A percentile compares a stretch with the other conserved stretches of the same genome.
phyloP scores from a whole-genome alignment of 2,113 vertebrate species.

The Euleptes europaea region DNA sequence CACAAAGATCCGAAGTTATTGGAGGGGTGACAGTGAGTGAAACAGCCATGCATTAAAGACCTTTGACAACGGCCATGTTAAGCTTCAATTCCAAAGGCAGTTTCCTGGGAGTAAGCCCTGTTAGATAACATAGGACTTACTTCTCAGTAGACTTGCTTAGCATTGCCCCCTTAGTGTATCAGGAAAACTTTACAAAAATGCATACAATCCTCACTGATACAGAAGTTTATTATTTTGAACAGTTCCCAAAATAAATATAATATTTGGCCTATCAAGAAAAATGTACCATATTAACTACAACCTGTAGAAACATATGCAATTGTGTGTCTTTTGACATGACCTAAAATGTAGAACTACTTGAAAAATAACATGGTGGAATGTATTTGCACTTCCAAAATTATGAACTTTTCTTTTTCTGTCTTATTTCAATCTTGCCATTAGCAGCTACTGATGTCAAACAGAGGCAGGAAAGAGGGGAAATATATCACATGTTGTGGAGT shows the following conservation, averaged over 20 bases:
- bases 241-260: background rate
- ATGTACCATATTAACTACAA: background rate
- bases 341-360: background rate
- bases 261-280: background rate
- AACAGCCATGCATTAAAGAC: too few relatives aligned
- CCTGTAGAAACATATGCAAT: background rate
- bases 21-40: too few relatives aligned
- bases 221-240: background rate
- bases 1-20: too few relatives aligned
- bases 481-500: background rate
- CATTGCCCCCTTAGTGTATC: too few relatives aligned
- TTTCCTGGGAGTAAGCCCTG: too few relatives aligned
- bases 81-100: background rate
- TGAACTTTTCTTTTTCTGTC: background rate
- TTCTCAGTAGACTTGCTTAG: too few relatives aligned
- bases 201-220: too few relatives aligned
- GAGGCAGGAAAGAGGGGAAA: background rate
- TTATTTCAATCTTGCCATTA: background rate
- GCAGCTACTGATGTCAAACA: background rate
- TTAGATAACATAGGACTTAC: too few relatives aligned
- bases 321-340: background rate
- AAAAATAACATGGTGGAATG: background rate
- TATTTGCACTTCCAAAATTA: background rate
- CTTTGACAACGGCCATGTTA: background rate
- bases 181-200: background rate